Evolutionary conservation across 2,797 vertebrate species (phyloP).

Genomic region (Oceanodroma leucorhoa): DNA sequence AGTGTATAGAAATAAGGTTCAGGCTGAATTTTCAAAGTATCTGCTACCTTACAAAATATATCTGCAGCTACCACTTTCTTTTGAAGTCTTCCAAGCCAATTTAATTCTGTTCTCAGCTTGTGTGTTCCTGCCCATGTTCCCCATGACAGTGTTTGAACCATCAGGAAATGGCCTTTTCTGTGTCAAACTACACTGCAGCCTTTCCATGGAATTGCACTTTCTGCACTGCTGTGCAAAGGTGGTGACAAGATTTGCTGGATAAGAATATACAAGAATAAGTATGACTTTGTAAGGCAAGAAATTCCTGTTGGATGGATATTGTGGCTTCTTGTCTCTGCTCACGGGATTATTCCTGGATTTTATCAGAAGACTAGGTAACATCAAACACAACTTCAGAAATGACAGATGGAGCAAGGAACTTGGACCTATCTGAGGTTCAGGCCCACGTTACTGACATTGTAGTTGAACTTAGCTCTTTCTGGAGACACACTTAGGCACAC

Average conservation of each 20-base stretch:
- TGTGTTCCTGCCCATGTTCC: not conserved
- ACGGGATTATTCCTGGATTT: not conserved
- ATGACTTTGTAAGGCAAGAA: not conserved
- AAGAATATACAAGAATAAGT: not conserved
- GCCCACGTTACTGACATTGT: not conserved
- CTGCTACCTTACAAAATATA: not conserved
- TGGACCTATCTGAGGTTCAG: not conserved
- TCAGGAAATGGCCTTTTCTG: not conserved
- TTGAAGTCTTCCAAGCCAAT: not conserved
- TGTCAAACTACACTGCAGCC: not conserved
- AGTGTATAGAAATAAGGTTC: not conserved
- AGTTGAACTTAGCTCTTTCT: not conserved
- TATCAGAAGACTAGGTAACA: not conserved
- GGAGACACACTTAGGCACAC: not conserved
- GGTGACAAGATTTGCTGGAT: not conserved
- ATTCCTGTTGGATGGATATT: not conserved
- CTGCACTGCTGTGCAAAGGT: not conserved
- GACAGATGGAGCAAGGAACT: not conserved
- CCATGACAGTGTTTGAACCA: not conserved
- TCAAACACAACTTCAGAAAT: not conserved
- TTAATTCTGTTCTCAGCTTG: not conserved
- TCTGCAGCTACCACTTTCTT: not conserved
- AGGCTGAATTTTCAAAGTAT: not conserved
- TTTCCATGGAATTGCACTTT: not conserved
- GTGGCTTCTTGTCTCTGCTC: not conserved